Conservation (phyloP, 2,113 vertebrate species). For the Ardeotis arabs region DNA sequence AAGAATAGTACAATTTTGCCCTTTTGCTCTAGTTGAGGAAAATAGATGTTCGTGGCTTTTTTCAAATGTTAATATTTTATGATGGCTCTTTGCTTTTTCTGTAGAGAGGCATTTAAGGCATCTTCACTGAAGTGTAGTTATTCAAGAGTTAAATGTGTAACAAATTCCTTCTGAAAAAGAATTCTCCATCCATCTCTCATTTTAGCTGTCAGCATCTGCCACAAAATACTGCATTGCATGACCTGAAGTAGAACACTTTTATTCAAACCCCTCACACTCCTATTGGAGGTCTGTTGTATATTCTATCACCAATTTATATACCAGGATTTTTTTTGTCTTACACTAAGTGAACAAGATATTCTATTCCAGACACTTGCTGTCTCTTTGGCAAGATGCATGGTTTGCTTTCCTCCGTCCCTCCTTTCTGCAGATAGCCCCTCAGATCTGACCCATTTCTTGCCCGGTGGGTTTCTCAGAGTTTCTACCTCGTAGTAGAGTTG, state of each 20-base stretch:
- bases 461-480: neutral
- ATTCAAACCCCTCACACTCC: neutral
- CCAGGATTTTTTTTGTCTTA: neutral
- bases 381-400: neutral
- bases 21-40: neutral
- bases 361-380: neutral
- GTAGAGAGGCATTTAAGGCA: neutral
- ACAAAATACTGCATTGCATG: neutral
- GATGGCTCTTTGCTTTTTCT: neutral
- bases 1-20: neutral
- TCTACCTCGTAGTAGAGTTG: neutral
- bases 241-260: neutral
- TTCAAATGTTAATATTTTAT: neutral
- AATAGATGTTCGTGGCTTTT: neutral
- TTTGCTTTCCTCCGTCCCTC: neutral
- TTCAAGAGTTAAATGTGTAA: neutral
- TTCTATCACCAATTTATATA: neutral
- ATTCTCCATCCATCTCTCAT: neutral
- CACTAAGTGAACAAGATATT: rapidly evolving
- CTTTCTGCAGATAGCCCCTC: neutral
- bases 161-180: neutral
- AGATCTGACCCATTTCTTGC: neutral
- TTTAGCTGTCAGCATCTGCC: neutral
- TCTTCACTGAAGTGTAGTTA: neutral
- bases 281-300: neutral